phyloP scores from a whole-genome alignment of 2,888 invertebrate genomes.

The Thumatha senex region DNA sequence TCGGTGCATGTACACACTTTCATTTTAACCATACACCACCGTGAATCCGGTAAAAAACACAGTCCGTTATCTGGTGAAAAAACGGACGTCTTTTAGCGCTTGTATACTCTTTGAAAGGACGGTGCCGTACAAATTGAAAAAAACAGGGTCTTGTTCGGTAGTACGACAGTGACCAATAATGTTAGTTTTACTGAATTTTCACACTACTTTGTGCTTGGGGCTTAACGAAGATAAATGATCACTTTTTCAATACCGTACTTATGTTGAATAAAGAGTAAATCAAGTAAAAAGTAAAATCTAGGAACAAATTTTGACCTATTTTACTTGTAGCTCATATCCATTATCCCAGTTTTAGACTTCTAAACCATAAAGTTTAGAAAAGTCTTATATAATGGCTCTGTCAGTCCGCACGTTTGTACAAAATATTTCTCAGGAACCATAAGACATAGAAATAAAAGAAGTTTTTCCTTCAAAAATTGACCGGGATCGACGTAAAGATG shows the following conservation, averaged over 20 bases:
- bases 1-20: conserved; percentile 35
- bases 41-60: conserved; percentile 15
- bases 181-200: background rate
- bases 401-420: no score
- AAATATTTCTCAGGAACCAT: no score
- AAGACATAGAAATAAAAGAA: no score
- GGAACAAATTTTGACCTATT: background rate
- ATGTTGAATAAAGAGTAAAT: background rate
- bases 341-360: no score
- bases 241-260: background rate
- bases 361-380: no score
- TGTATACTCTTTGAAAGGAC: background rate
- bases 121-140: background rate
- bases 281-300: background rate
- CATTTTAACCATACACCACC: conserved; percentile 29
- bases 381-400: no score
- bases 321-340: no score
- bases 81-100: conserved; percentile 22
- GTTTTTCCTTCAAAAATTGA: no score
- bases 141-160: background rate
- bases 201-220: background rate
- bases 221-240: background rate
- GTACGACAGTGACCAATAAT: background rate
- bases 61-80: conserved; percentile 23
- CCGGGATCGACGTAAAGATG: no score